Evolutionary conservation across 2,888 invertebrate species (phyloP).

Genomic region (Microdon myrmicae): DNA sequence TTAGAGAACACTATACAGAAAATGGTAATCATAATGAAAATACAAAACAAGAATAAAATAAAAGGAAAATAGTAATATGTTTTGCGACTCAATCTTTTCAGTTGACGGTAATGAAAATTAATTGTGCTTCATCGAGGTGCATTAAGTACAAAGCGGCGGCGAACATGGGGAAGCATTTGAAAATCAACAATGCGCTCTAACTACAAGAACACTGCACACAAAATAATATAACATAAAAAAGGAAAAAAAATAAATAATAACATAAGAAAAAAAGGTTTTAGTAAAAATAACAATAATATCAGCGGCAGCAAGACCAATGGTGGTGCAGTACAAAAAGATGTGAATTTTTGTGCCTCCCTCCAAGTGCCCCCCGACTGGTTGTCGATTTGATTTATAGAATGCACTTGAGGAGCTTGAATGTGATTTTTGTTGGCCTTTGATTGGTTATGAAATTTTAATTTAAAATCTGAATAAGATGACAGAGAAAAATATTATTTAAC

Average conservation of each 20-base stretch:
- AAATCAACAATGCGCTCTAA: slow-evolving; percentile 16
- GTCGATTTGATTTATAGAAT: slow-evolving; percentile 24
- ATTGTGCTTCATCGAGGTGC: slow-evolving; percentile 41
- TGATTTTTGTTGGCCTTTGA: slow-evolving; percentile 38
- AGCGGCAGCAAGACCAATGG: too few relatives aligned
- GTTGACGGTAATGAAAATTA: slow-evolving; percentile 45
- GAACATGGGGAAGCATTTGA: slow-evolving; percentile 19
- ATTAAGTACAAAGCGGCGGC: slow-evolving; percentile 13
- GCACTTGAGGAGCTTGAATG: slow-evolving; percentile 43
- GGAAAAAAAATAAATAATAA: slow-evolving; percentile 1
- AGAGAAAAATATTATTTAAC: slow-evolving; percentile 31
- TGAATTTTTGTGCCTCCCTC: slow-evolving; percentile 18
- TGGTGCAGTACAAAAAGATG: too few relatives aligned
- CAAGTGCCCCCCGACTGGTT: neutral
- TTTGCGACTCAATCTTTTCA: slow-evolving; percentile 38
- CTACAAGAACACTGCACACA: slow-evolving; percentile 12
- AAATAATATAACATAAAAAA: too few relatives aligned
- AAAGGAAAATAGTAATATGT: slow-evolving; percentile 18
- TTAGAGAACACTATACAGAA: slow-evolving; percentile 28
- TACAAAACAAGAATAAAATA: slow-evolving; percentile 9
- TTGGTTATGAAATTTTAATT: slow-evolving; percentile 44
- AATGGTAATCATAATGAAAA: slow-evolving; percentile 36
- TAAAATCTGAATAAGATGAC: slow-evolving; percentile 35
- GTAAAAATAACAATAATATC: neutral
- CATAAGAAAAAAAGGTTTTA: neutral